Evolutionary conservation across 2,797 vertebrate genomes (phyloP).

Genomic region (Bovichtus diacanthus): DNA sequence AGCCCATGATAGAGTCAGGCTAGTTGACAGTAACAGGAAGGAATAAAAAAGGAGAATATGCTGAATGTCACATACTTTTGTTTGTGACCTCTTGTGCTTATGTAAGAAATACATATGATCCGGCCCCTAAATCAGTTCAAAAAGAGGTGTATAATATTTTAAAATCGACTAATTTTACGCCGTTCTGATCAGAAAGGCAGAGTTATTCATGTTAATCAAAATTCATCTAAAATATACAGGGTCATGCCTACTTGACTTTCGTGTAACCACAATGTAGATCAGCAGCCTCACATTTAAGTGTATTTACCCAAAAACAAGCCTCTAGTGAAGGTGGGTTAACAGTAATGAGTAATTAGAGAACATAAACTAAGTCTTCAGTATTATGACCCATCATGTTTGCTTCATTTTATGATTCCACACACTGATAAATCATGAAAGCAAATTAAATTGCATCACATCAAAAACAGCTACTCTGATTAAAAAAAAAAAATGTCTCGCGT

Average conservation of each 20-base stretch:
- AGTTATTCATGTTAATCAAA: background rate
- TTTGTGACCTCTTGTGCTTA: background rate
- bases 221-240: background rate
- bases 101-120: background rate
- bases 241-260: slow-evolving; percentile 7
- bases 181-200: background rate
- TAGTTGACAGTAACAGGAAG: slow-evolving; percentile 13
- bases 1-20: background rate
- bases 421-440: slow-evolving; percentile 37
- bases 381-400: slow-evolving; percentile 9
- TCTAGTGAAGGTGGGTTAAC: background rate
- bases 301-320: background rate
- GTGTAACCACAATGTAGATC: background rate
- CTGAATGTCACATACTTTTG: slow-evolving; percentile 7
- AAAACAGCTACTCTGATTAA: slow-evolving; percentile 20
- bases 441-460: slow-evolving; percentile 37
- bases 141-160: background rate
- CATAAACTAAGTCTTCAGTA: slow-evolving; percentile 11
- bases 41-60: slow-evolving; percentile 14
- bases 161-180: background rate
- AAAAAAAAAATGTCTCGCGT: slow-evolving; percentile 45
- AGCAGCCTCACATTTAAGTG: background rate
- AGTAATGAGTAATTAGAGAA: background rate
- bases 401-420: slow-evolving; percentile 31
- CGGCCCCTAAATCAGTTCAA: background rate